These are phyloP conservation scores for Megaceryle maxima DNA, from an alignment of 2,113 vertebrate genomes.

Conservation along the genomic window DNA sequence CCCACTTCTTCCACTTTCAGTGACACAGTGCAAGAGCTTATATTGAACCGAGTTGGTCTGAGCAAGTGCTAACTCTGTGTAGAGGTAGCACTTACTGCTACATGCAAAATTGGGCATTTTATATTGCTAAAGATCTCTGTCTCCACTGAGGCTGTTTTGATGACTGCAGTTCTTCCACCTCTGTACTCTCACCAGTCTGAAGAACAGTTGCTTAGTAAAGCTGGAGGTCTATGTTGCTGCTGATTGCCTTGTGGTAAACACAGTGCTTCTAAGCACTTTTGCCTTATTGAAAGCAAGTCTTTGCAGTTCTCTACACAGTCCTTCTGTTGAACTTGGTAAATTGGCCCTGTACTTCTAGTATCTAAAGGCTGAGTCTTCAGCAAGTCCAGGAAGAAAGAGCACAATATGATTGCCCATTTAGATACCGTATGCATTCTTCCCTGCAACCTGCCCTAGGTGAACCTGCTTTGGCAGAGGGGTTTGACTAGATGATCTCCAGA, in stretches of 20 bases:
- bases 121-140: not conserved
- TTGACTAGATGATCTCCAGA: too few species aligned
- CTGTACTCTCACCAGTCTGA: not conserved
- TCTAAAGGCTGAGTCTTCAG: not conserved
- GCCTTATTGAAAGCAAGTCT: not conserved
- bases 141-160: not conserved
- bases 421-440: not conserved
- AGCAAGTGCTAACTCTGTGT: not conserved
- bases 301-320: not conserved
- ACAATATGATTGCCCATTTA: not conserved
- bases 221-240: not conserved
- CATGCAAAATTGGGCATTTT: not conserved
- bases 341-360: not conserved
- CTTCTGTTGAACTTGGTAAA: not conserved
- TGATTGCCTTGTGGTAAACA: not conserved
- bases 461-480: too few species aligned
- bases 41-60: not conserved
- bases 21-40: not conserved
- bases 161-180: not conserved
- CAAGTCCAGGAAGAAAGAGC: not conserved
- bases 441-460: too few species aligned
- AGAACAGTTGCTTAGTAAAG: not conserved
- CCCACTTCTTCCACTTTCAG: not conserved
- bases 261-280: not conserved
- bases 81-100: not conserved